Percentiles rank a stretch among this genome's conserved stretches.
These are phyloP conservation scores for Criorhina ranunculi DNA, from an alignment of 2,888 invertebrate genomes.

Conservation along the genomic window DNA sequence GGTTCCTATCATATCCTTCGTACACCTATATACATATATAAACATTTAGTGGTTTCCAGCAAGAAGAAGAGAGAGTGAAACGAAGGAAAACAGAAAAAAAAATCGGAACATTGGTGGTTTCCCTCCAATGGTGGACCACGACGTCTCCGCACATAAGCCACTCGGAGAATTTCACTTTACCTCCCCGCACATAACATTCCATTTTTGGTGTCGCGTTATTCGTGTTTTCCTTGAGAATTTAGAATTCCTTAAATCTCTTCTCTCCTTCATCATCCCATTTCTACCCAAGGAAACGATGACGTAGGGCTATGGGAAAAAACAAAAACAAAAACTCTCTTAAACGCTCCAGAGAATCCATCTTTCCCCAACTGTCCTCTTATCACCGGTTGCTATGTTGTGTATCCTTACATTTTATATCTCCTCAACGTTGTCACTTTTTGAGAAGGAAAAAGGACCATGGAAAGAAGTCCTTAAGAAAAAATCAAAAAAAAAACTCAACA, in stretches of 20 bases:
- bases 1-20: constrained; percentile 41
- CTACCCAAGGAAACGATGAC: too few species aligned
- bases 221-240: background rate
- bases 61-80: constrained; percentile 1
- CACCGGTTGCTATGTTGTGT: constrained; percentile 8
- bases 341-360: background rate
- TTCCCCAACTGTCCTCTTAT: constrained; percentile 5
- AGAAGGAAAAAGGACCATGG: background rate
- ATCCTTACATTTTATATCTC: background rate
- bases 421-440: constrained; percentile 4
- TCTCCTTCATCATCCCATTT: background rate
- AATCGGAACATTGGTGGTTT: constrained; percentile 77
- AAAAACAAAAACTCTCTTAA: constrained; percentile 46
- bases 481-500: constrained; percentile 11
- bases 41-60: constrained; percentile 43
- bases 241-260: constrained; percentile 29
- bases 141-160: constrained; percentile 77
- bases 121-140: constrained; percentile 77
- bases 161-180: constrained; percentile 49
- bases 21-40: constrained; percentile 7
- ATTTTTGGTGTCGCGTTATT: constrained; percentile 4
- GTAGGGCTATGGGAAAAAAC: background rate
- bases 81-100: constrained; percentile 4
- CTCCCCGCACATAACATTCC: constrained; percentile 24
- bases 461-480: background rate